Evolutionary conservation across 2,888 invertebrate genomes (phyloP), one percentile per base, ranked within the genome.

Genomic region (Charanyca ferruginea): DNA sequence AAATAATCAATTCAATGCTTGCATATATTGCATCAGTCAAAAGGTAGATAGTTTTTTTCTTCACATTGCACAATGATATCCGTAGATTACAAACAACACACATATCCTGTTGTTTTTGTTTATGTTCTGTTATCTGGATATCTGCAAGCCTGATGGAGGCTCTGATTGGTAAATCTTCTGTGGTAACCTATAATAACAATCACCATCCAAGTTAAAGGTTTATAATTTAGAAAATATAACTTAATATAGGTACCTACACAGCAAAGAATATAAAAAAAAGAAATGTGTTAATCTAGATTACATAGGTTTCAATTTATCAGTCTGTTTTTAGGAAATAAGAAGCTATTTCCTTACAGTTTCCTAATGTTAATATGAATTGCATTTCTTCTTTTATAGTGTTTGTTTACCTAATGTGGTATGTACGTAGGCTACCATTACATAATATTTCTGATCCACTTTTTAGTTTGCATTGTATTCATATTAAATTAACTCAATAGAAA

Each of bases 1-100:
- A 61, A n/a, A 25, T 18, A 18, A 25, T 38, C 7, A 16, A 38
- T 4, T 51, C 41, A 42, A 45, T 28, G n/a, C 32, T 25, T 55
- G 35, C 41, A 32, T 9, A 8, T 32, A 47, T 77, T 74, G 51
- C 74, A 75, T 75, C 74, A 75, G 78, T 49, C 11, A 23, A n/a
- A 23, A 32, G 45, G 13, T 57, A 32, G 45, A n/a, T 49, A 16
- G 18, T 54, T 22, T 9, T 2, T 32, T 42, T 49, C 9, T 42
- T 49, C 9, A 8, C 25, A 58, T 77, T 77, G 65, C 75, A 61
- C 62, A 74, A 77, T 51, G 7, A 57, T 63, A 60, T 28, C 13
- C 32, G 66, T 18, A 13, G 13, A 62, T 74, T 72, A 28, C 72
- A 74, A 54, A n/a, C 22, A 25, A 9, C n/a, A 44, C 13, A 42